Evolutionary conservation across 2,888 invertebrate genomes (phyloP), one percentile per base, ranked within the genome.

Genomic region (Scaptomyza reducta): DNA sequence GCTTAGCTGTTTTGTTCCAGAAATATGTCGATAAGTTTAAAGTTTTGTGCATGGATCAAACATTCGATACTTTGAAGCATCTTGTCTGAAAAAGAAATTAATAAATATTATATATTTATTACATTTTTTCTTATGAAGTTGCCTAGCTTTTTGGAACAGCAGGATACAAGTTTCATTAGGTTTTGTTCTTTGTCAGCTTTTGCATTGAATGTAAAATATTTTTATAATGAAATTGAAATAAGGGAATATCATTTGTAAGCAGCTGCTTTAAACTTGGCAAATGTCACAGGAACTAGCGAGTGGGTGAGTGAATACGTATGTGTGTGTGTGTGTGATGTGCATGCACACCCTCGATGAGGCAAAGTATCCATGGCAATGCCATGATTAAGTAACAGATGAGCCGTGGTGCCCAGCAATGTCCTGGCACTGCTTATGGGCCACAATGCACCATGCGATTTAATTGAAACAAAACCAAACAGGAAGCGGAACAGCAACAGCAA

Each of bases 351-450:
- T 60, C 46, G 31, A 18, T 42, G 66, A 45, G 58, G 35, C 33
- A 50, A 53, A 49, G 78, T 82, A 87, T 82, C 86, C 69, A 87
- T 87, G 84, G 84, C 83, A 82, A 87, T 84, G 83, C 83, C 77
- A 87, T 84, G 84, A 87, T 84, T 84, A 87, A 85, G 80, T 86
- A 83, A 86, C 84, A 87, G 87, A 84, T 87, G 83, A 87, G 83
- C 76, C 82, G 73, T 85, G 66, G 68, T 71, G 79, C 79, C 82
- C 64, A 68, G 79, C 81, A 68, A 85, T 81, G 82, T 72, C 64
- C 72, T 64, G 72, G 59, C 61, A 44, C 64, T 71, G 84, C 62
- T 66, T 63, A 51, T 69, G 69, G 77, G 67, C 62, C 78, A 16
- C 16, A 9, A 40, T 40, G 87, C 87, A 82, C 87, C 87, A 87